Percentiles rank a stretch among this genome's conserved stretches.
phyloP scores from a whole-genome alignment of 2,888 invertebrate species.

The Busseola fusca region DNA sequence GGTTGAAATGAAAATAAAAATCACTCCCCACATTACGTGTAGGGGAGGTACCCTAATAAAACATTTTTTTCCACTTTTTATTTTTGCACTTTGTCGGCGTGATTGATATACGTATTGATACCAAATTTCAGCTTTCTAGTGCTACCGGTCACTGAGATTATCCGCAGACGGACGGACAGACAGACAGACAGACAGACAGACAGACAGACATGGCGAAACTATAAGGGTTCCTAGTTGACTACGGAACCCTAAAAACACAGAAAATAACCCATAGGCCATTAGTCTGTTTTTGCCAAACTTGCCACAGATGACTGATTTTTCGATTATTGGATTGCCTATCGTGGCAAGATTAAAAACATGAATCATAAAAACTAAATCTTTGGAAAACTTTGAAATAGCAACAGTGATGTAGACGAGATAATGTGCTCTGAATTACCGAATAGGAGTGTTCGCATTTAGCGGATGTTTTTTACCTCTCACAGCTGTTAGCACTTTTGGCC shows the following conservation, averaged over 20 bases:
- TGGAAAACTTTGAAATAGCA: slow-evolving; percentile 23
- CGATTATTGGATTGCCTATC: not conserved
- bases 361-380: not conserved
- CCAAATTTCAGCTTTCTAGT: no score
- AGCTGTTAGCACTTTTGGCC: slow-evolving; percentile 43
- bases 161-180: no score
- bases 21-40: no score
- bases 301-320: not conserved
- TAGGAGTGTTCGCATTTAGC: slow-evolving; percentile 25
- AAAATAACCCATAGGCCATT: not conserved
- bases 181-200: no score
- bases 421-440: slow-evolving; percentile 30
- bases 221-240: no score
- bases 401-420: slow-evolving; percentile 38
- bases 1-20: no score
- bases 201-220: no score
- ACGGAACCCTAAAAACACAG: not conserved
- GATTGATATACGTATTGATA: no score
- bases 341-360: not conserved
- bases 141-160: no score
- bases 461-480: slow-evolving; percentile 39
- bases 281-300: slow-evolving; percentile 8
- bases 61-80: no score
- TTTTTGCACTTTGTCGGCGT: no score
- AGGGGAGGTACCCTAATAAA: no score